Evolutionary conservation across 2,888 invertebrate species (phyloP), one percentile per base, ranked within the genome.

Genomic region (Cynaeus angustus): DNA sequence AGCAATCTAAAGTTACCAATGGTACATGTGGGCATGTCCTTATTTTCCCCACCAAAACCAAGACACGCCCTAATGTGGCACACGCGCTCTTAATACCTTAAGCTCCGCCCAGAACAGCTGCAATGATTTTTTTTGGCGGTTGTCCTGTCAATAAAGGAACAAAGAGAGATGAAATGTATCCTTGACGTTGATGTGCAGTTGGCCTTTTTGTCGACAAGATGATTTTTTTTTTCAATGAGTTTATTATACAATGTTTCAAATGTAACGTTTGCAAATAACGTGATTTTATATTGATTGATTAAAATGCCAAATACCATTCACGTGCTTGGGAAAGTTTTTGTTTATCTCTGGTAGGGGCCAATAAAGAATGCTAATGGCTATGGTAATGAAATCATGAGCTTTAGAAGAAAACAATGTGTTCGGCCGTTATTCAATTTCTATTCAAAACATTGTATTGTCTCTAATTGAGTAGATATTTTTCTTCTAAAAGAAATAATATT

Each of bases 91-190:
- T 14, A 66, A 62, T 64, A 38, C 56, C 12, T 8, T 58, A 71
- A 72, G 75, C 72, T 74, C 78, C 74, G 77, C 79, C 71, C 30
- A 62, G 71, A 77, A 77, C 83, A 83, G 83, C 83, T 83, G 83
- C 82, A 81, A 82, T 77, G 81, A 82, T 82, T 82, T 83, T 65
- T 64, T 82, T 82, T 81, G 74, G 76, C 78, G 75, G 77, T 78
- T 75, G 78, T 80, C 75, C 76, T 77, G 80, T 80, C 81, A 80
- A 81, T 79, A 78, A 78, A 78, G 73, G 74, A 76, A 75, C 71
- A 77, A 76, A 75, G 74, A 74, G 70, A 70, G 72, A 74, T 71
- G 69, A 68, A 68, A 62, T 58, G 66, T 71, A 72, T 74, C 70
- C 66, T 70, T 74, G 76, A 77, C 75, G 73, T 77, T 78, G 76